Base-by-base conservation (phyloP, 1,140 invertebrate genomes). In the Andrena cerasifolii region DNA sequence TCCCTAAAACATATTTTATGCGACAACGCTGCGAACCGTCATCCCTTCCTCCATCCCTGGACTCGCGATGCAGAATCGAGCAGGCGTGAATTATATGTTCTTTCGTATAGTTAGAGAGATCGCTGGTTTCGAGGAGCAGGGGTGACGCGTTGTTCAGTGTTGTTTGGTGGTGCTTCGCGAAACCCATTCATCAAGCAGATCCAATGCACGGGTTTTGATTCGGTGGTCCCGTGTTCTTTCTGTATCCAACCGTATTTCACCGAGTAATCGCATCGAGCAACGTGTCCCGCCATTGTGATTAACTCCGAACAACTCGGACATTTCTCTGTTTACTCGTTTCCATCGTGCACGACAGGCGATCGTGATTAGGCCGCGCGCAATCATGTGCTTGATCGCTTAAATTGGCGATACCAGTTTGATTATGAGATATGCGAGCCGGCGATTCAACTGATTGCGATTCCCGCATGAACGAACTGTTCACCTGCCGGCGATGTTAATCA, bases 241-340 rank as follows among this genome's bases (percentile, higher is more conserved):
- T n/a, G 49, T 26, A 16, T 36, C 31, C 28, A 16, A 3, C 45
- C 36, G 24, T 24, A 63, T 62, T 66, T 74, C 40, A 54, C 28
- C 24, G 18, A 21, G 14, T 54, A 66, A 74, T 74, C 49, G 51
- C 12, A 26, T 62, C 21, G 49, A 21, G n/a, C 3, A 74, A 53
- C 61, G 36, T 16, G 33, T 0, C 8, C 16, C 7, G 45, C 2
- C 26, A 31, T 66, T 45, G 49, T 66, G 72, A 74, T 74, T 66
- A 74, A 74, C 61, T 51, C 10, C 21, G 70, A 36, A 73, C 70
- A 73, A 73, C 70, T 66, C 72, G 61, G 62, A 40, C 61, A 54
- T 74, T 74, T 74, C 72, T 54, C 72, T 74, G 72, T 74, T 74
- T 74, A 74, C 72, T 66, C 72, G 61, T 74, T 54, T 16, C 61